Conservation (phyloP, 1,140 invertebrate species). For the Drosophila varians region DNA sequence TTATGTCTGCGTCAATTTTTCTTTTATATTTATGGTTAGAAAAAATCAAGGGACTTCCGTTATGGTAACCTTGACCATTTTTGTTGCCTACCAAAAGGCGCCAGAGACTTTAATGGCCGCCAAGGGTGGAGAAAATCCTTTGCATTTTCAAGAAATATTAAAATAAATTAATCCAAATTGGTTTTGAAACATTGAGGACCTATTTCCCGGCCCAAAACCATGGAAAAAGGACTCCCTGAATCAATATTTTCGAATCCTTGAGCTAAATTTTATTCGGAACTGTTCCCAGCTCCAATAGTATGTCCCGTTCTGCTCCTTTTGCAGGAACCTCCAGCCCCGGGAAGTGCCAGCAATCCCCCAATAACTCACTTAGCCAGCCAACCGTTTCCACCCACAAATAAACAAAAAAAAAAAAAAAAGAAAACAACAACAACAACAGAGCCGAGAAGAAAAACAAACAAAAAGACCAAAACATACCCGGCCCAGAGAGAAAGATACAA, state of each 20-base stretch:
- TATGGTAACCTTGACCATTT: not conserved
- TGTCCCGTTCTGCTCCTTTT: not conserved
- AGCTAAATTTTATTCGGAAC: not conserved
- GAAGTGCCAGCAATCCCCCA: constrained; percentile 11
- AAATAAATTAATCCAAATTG: too few species aligned
- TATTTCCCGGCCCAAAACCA: too few species aligned
- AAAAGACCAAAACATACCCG: not conserved
- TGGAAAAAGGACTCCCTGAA: not conserved
- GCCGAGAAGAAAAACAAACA: constrained; percentile 22
- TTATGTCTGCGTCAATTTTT: not conserved
- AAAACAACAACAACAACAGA: constrained; percentile 22
- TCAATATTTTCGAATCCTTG: constrained; percentile 25
- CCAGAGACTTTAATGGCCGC: not conserved
- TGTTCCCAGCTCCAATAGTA: constrained; percentile 7
- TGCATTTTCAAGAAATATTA: too few species aligned
- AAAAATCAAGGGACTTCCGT: not conserved
- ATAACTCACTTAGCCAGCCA: constrained; percentile 41
- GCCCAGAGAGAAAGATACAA: not conserved
- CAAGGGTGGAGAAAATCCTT: too few species aligned
- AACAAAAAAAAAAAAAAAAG: too few species aligned
- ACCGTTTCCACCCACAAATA: constrained; percentile 35
- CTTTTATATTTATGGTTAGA: not conserved
- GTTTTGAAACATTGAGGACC: too few species aligned
- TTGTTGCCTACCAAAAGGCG: too few species aligned
- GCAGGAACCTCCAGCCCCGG: too few species aligned